Evolutionary conservation across 2,113 vertebrate genomes (phyloP), one percentile per base, ranked within the genome.

Genomic region (Lampris megalopsis): DNA sequence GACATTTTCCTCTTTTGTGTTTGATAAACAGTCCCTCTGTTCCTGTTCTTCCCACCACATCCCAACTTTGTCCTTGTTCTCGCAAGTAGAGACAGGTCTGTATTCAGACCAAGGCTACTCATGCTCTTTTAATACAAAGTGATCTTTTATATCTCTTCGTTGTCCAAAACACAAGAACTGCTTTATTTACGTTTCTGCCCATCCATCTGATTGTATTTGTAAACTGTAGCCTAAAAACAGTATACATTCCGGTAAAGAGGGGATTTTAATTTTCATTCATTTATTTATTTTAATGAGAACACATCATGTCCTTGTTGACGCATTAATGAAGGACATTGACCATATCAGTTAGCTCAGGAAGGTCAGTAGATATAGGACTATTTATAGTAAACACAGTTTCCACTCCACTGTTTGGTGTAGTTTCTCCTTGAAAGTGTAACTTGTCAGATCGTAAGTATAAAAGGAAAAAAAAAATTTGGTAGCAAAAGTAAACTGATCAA

Each of bases 321-420:
- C 4, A 5, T 45, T 45, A 45, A 11, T 11, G n/a, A 13, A n/a
- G 9, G 38, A 53, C 11, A 49, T 2, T 42, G 42, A 56, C 67
- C 63, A 52, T 41, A 4, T 58, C 24, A 1, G 5, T 52, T 9
- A 47, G 41, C 50, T 43, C 41, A 58, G 41, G 36, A 13, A 76
- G 49, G 54, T 7, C 57, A 10, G 6, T 52, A 5, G 54, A 63
- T 6, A 24, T 7, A 7, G 11, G 24, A 36, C 3, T 82, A 68
- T 82, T 77, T 77, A 75, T 68, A 42, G 36, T 74, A 62, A 68
- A 75, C 58, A 58, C 13, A 47, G n/a, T 52, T 45, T 54, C 40
- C 9, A 41, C 7, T 45, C 5, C 0, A 38, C 4, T 9, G 38
- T 58, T 6, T 2, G 2, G 24, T 57, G 4, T 0, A 60, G 35